These are phyloP conservation scores for Cryptocephalus primarius DNA, from an alignment of 2,888 invertebrate genomes.

Conservation along the genomic window DNA sequence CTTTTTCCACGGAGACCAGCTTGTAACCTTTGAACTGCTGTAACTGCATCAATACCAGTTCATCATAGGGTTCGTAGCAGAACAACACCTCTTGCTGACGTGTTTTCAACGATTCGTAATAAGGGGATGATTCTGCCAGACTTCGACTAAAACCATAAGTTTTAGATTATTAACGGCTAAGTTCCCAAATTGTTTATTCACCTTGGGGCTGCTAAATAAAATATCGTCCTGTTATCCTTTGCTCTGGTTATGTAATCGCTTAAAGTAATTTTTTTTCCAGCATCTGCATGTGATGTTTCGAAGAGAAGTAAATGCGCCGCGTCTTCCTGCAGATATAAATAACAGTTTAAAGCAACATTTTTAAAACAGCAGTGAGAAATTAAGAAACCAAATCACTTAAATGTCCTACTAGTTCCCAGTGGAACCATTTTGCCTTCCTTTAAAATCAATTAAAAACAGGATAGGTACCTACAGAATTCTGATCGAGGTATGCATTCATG, in stretches of 20 bases:
- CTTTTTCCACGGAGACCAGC: slow-evolving; percentile 86
- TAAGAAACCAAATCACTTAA: too few species aligned
- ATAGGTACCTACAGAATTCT: slow-evolving; percentile 1
- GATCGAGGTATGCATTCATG: too few species aligned
- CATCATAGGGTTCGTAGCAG: slow-evolving; percentile 96
- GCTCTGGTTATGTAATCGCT: slow-evolving; percentile 64
- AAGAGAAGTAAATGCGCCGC: slow-evolving; percentile 82
- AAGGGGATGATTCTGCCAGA: slow-evolving; percentile 89
- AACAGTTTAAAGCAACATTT: too few species aligned
- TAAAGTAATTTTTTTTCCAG: slow-evolving; percentile 63
- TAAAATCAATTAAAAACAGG: too few species aligned
- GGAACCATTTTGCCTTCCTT: too few species aligned
- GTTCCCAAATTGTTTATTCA: slow-evolving; percentile 28
- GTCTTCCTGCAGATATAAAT: slow-evolving; percentile 56
- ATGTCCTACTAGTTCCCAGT: too few species aligned
- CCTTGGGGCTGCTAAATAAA: slow-evolving; percentile 90
- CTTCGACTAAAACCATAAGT: slow-evolving; percentile 57
- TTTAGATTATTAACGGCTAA: slow-evolving; percentile 1
- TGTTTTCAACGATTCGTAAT: slow-evolving; percentile 84
- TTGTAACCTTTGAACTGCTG: slow-evolving; percentile 65
- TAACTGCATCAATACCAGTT: slow-evolving; percentile 83
- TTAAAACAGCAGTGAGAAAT: too few species aligned
- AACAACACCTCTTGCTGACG: slow-evolving; percentile 85
- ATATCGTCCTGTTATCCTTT: slow-evolving; percentile 75
- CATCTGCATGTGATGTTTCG: slow-evolving; percentile 73